A percentile compares a stretch with the other conserved stretches of the same genome.
Evolutionary conservation across 1,140 invertebrate genomes (phyloP).

Genomic region (Periplaneta americana): DNA sequence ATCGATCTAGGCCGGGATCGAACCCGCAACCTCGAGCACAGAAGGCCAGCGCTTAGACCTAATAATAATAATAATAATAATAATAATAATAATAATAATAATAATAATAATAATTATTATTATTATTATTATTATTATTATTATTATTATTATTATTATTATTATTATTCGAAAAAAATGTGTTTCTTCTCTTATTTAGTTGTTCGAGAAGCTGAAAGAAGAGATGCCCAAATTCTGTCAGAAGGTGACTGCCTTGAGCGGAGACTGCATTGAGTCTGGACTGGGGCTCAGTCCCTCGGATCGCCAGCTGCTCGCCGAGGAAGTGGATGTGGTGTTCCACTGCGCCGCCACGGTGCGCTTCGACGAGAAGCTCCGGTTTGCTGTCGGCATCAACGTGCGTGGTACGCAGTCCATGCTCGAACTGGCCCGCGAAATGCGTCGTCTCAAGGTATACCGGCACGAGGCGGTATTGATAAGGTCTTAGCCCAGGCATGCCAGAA

Average conservation of each 20-base stretch:
- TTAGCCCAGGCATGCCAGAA: too few relatives aligned
- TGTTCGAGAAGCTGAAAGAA: slow-evolving; percentile 52
- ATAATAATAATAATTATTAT: too few relatives aligned
- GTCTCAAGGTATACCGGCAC: slow-evolving; percentile 37
- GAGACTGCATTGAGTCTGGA: slow-evolving; percentile 51
- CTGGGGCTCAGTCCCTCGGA: slow-evolving; percentile 36
- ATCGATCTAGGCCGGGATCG: too few relatives aligned
- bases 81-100: too few relatives aligned
- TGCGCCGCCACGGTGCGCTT: slow-evolving; percentile 22
- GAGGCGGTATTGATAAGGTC: too few relatives aligned
- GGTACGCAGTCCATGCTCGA: slow-evolving; percentile 31
- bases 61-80: too few relatives aligned
- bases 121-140: too few relatives aligned
- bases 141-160: too few relatives aligned
- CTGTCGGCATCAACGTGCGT: slow-evolving; percentile 32
- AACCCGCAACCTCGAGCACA: too few relatives aligned
- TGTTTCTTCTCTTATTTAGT: too few relatives aligned
- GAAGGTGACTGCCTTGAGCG: slow-evolving; percentile 53
- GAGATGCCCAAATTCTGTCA: slow-evolving; percentile 48
- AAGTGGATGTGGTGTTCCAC: slow-evolving; percentile 15
- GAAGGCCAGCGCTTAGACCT: too few relatives aligned
- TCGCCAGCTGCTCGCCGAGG: slow-evolving; percentile 22
- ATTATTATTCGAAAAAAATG: too few relatives aligned
- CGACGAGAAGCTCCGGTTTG: slow-evolving; percentile 30
- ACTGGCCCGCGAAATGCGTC: slow-evolving; percentile 36